Percentiles rank a stretch among this genome's conserved stretches.
These are phyloP conservation scores for Troides aeacus DNA, from an alignment of 2,888 invertebrate genomes.

Conservation along the genomic window DNA sequence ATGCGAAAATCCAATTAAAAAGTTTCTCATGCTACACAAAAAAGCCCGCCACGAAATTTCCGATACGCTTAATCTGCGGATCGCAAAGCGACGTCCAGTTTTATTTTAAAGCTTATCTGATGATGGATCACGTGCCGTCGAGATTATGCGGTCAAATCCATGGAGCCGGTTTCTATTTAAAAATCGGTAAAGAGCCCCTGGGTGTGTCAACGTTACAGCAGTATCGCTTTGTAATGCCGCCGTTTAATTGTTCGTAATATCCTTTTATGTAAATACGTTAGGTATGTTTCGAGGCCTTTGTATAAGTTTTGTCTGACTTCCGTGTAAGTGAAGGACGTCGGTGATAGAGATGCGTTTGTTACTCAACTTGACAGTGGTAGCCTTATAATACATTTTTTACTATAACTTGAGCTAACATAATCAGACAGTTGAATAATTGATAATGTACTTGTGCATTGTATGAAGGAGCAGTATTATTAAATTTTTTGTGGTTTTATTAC, in stretches of 20 bases:
- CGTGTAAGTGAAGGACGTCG: conserved; percentile 22
- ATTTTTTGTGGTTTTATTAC: too few relatives aligned
- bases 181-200: conserved; percentile 7
- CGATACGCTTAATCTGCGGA: conserved; percentile 29
- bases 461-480: too few relatives aligned
- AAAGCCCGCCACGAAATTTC: conserved; percentile 17
- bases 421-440: conserved; percentile 21
- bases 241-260: conserved; percentile 15
- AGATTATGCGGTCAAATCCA: conserved; percentile 24
- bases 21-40: conserved; percentile 17
- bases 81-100: conserved; percentile 27
- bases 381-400: background rate
- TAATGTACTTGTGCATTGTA: background rate
- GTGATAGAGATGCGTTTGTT: conserved; percentile 12
- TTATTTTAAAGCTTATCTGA: conserved; percentile 30
- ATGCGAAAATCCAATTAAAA: conserved; percentile 28
- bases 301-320: conserved; percentile 20
- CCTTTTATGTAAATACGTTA: conserved; percentile 9
- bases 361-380: conserved; percentile 2
- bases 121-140: conserved; percentile 29
- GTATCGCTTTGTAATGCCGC: conserved; percentile 18
- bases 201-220: conserved; percentile 1
- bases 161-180: conserved; percentile 24
- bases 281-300: conserved; percentile 13
- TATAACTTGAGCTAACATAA: conserved; percentile 7